A percentile compares a stretch with the other conserved stretches of the same genome.
Evolutionary conservation across 1,140 invertebrate species (phyloP).

Genomic region (Caenorhabditis inopinata): DNA sequence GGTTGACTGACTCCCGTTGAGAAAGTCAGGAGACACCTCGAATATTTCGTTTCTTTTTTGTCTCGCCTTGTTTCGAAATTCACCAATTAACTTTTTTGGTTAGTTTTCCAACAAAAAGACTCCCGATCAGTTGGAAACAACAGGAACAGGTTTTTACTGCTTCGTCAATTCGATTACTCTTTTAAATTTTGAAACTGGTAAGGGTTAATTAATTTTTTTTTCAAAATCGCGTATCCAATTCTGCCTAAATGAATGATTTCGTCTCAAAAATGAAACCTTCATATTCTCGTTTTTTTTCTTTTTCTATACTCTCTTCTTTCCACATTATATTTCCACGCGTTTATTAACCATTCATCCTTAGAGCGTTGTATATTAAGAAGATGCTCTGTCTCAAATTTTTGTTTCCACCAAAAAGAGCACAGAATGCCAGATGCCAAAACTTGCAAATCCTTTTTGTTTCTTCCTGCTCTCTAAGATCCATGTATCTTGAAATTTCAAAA

Average conservation of each 20-base stretch:
- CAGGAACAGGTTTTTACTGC: too few relatives aligned
- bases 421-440: constrained; percentile 6
- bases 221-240: too few relatives aligned
- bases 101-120: too few relatives aligned
- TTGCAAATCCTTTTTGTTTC: neutral
- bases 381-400: constrained; percentile 2
- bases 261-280: too few relatives aligned
- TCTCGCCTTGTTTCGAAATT: neutral
- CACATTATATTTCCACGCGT: neutral
- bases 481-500: constrained; percentile 22
- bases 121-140: too few relatives aligned
- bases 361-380: neutral
- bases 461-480: neutral
- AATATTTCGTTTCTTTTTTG: neutral
- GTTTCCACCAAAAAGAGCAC: neutral
- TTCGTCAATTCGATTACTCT: too few relatives aligned
- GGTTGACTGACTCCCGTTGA: neutral
- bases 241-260: too few relatives aligned
- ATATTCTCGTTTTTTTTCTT: neutral
- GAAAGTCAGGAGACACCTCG: neutral
- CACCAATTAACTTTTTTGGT: neutral
- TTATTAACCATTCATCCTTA: constrained; percentile 2
- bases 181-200: too few relatives aligned
- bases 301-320: neutral
- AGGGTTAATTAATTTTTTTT: too few relatives aligned